Evolutionary conservation across 2,113 vertebrate genomes (phyloP), one percentile per base, ranked within the genome.

Genomic region (Crotalus tigris): DNA sequence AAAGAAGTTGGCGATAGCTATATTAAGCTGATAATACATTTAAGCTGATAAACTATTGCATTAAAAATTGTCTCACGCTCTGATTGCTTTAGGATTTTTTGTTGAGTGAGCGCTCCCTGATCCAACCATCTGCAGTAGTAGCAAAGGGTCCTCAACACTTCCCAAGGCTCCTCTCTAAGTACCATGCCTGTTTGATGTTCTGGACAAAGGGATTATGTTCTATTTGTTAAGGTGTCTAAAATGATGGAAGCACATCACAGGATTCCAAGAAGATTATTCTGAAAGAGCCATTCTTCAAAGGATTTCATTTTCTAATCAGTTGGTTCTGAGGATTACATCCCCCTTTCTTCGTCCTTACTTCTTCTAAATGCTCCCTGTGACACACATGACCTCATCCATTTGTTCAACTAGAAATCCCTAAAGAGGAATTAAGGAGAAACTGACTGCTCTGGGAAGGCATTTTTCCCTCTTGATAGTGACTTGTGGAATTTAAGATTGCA

Each of bases 311-410:
- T 59, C 89, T 93, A 57, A 39, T 94, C 69, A 90, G 51, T 87
- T 92, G 81, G 75, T 24, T 53, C 91, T 29, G 59, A 69, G 75
- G 44, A 69, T 88, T 92, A 46, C 64, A 91, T 91, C 86, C 29
- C 87, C 53, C 92, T 94, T 19, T 92, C 91, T 92, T 92, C 90
- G 15, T 91, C 92, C 93, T 93, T 93, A 90, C 49, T 91, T 57
- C 55, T 91, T 93, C 90, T 91, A 94, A 92, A 91, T 59, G 85
- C 33, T 93, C 95, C 92, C 44, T 58, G n/a, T 90, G 89, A 92
- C 91, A 94, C 44, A 46, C 75, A 92, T 94, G 93, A 91, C 92
- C 57, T 3, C 12, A 39, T 0, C 85, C 0, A 0, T 92, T 93
- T 4, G 3, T 91, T 94, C 91, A 95, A 93, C 39, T 94, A 91